phyloP scores from a whole-genome alignment of 2,797 vertebrate species.

The Taenioides sp. region DNA sequence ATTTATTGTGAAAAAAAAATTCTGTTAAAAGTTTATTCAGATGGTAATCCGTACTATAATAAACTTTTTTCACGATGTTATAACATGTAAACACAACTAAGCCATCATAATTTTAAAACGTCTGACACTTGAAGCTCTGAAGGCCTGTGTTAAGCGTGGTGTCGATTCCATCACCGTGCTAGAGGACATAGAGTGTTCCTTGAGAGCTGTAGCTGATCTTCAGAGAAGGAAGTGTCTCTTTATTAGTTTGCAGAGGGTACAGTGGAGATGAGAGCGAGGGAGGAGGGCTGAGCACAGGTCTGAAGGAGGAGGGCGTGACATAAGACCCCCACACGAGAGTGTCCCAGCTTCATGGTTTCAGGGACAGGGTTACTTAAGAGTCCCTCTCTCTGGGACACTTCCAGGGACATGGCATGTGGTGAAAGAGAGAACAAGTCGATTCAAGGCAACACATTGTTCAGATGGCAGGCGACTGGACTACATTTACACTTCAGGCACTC shows the following conservation, averaged over 20 bases:
- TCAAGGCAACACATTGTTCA: constrained; percentile 35
- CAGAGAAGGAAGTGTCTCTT: constrained; percentile 48
- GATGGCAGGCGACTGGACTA: constrained; percentile 19
- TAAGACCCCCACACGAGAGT: constrained; percentile 58
- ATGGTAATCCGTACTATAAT: no score
- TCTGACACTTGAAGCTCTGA: background rate
- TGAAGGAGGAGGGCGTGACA: constrained; percentile 45
- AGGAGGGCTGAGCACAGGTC: background rate
- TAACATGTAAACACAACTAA: background rate
- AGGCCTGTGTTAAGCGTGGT: constrained; percentile 29
- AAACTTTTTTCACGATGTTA: no score
- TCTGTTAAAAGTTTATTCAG: no score
- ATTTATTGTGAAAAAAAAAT: no score
- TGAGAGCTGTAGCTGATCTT: constrained; percentile 30
- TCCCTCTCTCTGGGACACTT: constrained; percentile 33
- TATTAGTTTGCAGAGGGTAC: constrained; percentile 29
- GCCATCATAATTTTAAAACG: background rate
- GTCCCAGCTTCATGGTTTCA: constrained; percentile 45
- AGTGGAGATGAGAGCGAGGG: constrained; percentile 1
- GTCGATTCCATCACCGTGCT: constrained; percentile 6
- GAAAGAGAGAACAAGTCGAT: constrained; percentile 30
- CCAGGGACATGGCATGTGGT: constrained; percentile 35
- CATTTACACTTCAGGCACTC: constrained; percentile 18
- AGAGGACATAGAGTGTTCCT: constrained; percentile 2
- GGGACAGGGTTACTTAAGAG: constrained; percentile 47